phyloP scores from a whole-genome alignment of 2,888 invertebrate genomes.

The Athalia circularis region DNA sequence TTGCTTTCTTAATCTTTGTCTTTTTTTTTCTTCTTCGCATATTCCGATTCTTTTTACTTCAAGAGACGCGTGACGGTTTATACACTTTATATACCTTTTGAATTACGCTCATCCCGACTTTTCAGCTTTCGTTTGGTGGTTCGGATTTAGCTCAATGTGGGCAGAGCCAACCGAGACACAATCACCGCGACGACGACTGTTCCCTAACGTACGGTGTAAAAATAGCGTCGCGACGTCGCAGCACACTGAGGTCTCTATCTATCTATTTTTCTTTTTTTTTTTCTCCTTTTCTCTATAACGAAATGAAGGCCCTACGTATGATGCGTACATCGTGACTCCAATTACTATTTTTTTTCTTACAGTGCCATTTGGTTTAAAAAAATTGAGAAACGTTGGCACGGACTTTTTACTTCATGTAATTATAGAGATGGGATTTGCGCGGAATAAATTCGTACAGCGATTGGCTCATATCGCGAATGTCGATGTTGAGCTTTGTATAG shows the following conservation, averaged over 20 bases:
- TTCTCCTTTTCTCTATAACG: constrained; percentile 45
- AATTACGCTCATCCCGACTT: constrained; percentile 20
- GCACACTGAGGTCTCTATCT: constrained; percentile 43
- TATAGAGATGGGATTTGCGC: no score
- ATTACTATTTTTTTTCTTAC: no score
- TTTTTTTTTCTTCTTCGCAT: not conserved
- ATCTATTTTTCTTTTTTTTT: constrained; percentile 45
- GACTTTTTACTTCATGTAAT: no score
- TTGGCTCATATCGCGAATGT: no score
- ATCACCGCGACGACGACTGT: constrained; percentile 39
- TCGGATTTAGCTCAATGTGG: constrained; percentile 45
- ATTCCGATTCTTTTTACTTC: not conserved
- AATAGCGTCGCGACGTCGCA: constrained; percentile 26
- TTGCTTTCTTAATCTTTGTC: not conserved
- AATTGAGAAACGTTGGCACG: no score
- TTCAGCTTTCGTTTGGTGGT: not conserved
- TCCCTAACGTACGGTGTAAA: constrained; percentile 35
- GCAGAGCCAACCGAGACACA: constrained; percentile 39
- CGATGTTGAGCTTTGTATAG: no score
- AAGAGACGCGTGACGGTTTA: not conserved
- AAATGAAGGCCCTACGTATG: not conserved
- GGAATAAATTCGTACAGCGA: no score
- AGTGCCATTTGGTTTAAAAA: no score
- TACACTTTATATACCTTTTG: constrained; percentile 12
- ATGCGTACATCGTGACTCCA: not conserved